Base-by-base conservation (phyloP, 92 coral and sea anemone genomes). In the Palythoa grandiflora region DNA sequence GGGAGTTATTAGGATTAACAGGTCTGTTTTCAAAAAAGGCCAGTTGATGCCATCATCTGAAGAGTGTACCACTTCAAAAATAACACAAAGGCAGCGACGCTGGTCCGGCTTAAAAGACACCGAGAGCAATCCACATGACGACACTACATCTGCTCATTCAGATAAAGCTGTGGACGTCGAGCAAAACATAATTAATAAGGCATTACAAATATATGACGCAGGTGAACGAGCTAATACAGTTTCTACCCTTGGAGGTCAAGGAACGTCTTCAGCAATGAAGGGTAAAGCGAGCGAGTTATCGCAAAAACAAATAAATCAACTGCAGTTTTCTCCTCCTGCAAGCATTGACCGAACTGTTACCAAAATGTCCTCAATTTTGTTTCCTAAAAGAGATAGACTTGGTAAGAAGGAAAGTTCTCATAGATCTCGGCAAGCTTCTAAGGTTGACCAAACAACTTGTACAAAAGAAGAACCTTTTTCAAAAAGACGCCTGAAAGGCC, bases 71-170 rank as follows among this genome's bases (percentile, higher is more conserved):
- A 39, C 48, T 12, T 39, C 71, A 3, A 57, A 35, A 52, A 14
- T 8, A 3, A 78, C 14, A 48, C 35, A 74, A 47, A 81, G 61
- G 71, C 86, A 81, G 28, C 86, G 86, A 3, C 75, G 48, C 63
- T 81, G 86, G 86, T 81, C 73, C 6, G 38, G 9, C 1, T 80
- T 74, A 50, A 81, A 71, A 10, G 86, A 81, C 44, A 9, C 73
- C 20, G 48, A 16, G 19, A 52, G n/a, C 19, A 16, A 47, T 3
- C 57, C 48, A 20, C 85, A 19, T 5, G 52, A 17, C 21, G 73
- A 66, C 47, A 81, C 57, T 7, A 40, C 15, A 48, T 68, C 19
- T 2, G 37, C 37, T 3, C 57, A 47, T 53, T 48, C 60, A 2
- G 86, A 81, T 48, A 38, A 48, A 21, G 75, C 28, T 63, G 13